Evolutionary conservation across 2,888 invertebrate genomes (phyloP).

Genomic region (Lamproptera curius): DNA sequence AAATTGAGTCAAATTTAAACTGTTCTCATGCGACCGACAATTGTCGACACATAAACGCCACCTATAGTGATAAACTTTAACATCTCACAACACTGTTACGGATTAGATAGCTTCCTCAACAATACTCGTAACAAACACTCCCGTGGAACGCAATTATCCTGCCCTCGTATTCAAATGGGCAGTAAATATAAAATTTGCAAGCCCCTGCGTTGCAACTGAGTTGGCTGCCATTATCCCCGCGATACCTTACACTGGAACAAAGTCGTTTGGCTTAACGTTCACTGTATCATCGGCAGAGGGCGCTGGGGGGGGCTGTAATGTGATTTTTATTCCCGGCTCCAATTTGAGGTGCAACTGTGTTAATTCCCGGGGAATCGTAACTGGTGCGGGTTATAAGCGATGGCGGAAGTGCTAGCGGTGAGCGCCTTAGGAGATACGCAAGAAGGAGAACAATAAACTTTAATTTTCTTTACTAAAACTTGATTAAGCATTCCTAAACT

Average conservation of each 20-base stretch:
- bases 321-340: constrained; percentile 55
- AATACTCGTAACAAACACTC: neutral
- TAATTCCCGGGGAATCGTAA: constrained; percentile 37
- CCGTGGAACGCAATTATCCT: constrained; percentile 21
- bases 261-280: constrained; percentile 42
- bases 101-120: neutral
- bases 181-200: constrained; percentile 57
- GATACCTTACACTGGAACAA: constrained; percentile 31
- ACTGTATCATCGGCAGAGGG: constrained; percentile 30
- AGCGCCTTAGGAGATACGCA: too few species aligned
- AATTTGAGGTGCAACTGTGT: constrained; percentile 43
- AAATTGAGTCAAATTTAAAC: too few species aligned
- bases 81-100: neutral
- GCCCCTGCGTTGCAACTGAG: constrained; percentile 29
- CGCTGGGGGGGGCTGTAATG: constrained; percentile 37
- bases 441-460: too few species aligned
- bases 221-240: constrained; percentile 24
- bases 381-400: constrained; percentile 2
- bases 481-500: too few species aligned
- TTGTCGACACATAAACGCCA: too few species aligned
- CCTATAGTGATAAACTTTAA: too few species aligned
- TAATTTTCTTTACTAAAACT: too few species aligned
- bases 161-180: constrained; percentile 26
- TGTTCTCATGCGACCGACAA: too few species aligned
- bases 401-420: neutral